Conservation (phyloP, 2,797 vertebrate species). For the Fistularia commersonii region DNA sequence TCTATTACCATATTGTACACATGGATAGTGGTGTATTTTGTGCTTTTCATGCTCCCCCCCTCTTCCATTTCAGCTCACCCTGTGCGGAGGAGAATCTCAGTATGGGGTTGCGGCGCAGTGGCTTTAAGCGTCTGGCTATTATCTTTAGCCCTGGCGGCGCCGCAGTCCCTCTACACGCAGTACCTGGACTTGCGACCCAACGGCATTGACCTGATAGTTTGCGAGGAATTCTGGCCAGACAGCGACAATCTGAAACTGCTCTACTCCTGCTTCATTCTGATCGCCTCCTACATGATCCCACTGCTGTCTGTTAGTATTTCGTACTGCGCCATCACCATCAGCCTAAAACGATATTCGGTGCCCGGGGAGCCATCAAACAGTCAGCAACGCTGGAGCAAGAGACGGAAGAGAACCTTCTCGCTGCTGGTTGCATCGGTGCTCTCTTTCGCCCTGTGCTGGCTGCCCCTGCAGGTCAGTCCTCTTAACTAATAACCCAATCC, state of each 20-base stretch:
- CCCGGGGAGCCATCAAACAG: conserved; percentile 64
- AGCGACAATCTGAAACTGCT: conserved; percentile 66
- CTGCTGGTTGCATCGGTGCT: conserved; percentile 76
- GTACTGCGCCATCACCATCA: conserved; percentile 76
- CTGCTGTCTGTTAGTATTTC: conserved; percentile 76
- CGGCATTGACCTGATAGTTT: conserved; percentile 74
- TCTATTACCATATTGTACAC: no score
- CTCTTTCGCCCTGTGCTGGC: conserved; percentile 78
- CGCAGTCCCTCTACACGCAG: conserved; percentile 67
- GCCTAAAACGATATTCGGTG: conserved; percentile 65
- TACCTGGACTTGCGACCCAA: conserved; percentile 74
- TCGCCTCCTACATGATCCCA: conserved; percentile 76
- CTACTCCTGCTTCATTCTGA: conserved; percentile 74
- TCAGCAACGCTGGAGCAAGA: conserved; percentile 72
- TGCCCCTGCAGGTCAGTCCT: conserved; percentile 73
- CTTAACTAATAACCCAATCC: background rate
- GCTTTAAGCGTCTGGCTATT: conserved; percentile 71
- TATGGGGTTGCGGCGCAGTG: conserved; percentile 67
- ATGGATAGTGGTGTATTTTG: background rate
- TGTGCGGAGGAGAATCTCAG: conserved; percentile 71
- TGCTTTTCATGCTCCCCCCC: background rate
- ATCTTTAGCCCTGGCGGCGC: conserved; percentile 73
- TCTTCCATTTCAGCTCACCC: conserved; percentile 67
- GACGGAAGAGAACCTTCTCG: conserved; percentile 73
- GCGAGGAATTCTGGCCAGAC: conserved; percentile 79